These are phyloP conservation scores for Nephrotoma appendiculata DNA, from an alignment of 2,888 invertebrate genomes.

Conservation along the genomic window DNA sequence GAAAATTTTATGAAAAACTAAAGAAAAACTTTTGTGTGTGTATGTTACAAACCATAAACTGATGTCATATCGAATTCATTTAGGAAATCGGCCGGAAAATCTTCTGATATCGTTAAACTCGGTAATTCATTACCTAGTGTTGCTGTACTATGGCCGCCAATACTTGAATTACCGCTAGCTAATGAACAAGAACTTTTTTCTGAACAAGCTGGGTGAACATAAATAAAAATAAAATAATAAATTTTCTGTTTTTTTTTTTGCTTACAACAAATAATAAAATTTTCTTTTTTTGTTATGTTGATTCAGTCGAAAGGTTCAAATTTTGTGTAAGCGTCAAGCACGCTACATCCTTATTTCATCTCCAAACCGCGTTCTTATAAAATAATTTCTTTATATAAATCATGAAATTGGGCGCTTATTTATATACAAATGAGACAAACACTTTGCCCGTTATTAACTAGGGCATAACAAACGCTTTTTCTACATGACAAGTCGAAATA, in stretches of 20 bases:
- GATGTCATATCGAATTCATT: constrained; percentile 30
- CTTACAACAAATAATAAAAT: background rate
- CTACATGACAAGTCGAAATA: background rate
- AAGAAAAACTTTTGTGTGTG: constrained; percentile 17
- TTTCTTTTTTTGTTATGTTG: background rate
- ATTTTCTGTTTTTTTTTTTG: background rate
- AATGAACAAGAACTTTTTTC: constrained; percentile 30
- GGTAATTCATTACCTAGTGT: constrained; percentile 33
- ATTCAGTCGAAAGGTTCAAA: background rate
- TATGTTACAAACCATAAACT: constrained; percentile 23
- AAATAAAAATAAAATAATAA: background rate
- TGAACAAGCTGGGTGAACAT: constrained; percentile 25
- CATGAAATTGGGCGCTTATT: background rate
- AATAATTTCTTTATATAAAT: background rate
- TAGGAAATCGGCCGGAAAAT: constrained; percentile 30
- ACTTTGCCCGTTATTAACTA: background rate
- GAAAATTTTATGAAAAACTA: constrained; percentile 3
- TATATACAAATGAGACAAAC: background rate
- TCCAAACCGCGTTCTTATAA: background rate
- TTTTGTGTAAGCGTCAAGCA: background rate
- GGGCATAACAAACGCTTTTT: background rate
- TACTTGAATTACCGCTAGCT: constrained; percentile 29
- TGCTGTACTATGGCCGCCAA: constrained; percentile 27
- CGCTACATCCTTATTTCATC: background rate
- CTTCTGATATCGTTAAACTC: constrained; percentile 33